Evolutionary conservation across 2,888 invertebrate species (phyloP), one percentile per base, ranked within the genome.

Genomic region (Zaprionus lineosus): DNA sequence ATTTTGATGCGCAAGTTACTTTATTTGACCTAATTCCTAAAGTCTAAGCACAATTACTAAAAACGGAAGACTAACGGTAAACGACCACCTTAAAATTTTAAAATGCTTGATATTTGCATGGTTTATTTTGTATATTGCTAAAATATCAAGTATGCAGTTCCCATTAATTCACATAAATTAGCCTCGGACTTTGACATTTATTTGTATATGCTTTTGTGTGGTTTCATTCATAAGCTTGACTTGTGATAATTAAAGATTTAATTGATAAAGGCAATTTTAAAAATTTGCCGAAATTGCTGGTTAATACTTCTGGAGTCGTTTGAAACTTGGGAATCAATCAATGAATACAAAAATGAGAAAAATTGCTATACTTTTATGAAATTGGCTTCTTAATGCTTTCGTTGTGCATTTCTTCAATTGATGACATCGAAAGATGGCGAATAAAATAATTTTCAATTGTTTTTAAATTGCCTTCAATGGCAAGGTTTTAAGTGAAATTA

Each of bases 391-490:
- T 31, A 7, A 51, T 66, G 62, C 53, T 57, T 56, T 64, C 44
- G 44, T 58, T 70, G 68, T 40, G 28, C 51, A 62, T 59, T 69
- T 58, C 47, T 55, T 81, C 64, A 78, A 78, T 84, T 78, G 82
- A 73, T 51, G 53, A 44, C 77, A 74, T 63, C 62, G 66, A 52
- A 55, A 28, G 33, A 31, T 37, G 47, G 12, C 58, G 31, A 76
- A 76, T 76, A 64, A 65, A 77, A 85, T 79, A 68, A 59, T 58
- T 66, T 44, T 82, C 82, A 85, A 82, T 82, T 82, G 84, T 68
- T 79, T 83, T 83, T 83, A 72, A 83, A 83, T 82, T 85, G 74
- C 72, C 74, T 59, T 83, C 82, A 82, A 82, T 82, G 75, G 81
- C 78, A 72, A 78, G 78, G 76, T 72, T 70, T 68, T 60, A 86